A percentile compares a stretch with the other conserved stretches of the same genome.
Conservation (phyloP, 2,113 vertebrate genomes). For the Osmerus eperlanus region DNA sequence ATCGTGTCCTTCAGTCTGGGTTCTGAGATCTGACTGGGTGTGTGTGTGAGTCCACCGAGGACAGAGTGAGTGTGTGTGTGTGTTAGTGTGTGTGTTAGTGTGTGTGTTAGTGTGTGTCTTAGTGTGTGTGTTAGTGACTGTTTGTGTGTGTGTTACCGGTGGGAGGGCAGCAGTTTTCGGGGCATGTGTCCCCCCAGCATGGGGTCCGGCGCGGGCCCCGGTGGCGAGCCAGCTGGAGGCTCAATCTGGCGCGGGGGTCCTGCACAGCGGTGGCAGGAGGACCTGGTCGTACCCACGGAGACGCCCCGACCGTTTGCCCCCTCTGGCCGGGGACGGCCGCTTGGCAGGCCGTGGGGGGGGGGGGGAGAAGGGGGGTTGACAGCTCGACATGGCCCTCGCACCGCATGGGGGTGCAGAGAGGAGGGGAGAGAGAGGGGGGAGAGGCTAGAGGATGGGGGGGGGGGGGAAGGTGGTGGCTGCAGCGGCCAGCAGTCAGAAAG, state of each 20-base stretch:
- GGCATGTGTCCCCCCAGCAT: conserved; percentile 76
- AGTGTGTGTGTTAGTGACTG: conserved; percentile 1
- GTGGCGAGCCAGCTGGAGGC: conserved; percentile 75
- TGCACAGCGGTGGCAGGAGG: conserved; percentile 54
- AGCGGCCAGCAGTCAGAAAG: neutral
- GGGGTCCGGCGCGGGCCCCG: conserved; percentile 60
- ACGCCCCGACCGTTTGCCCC: conserved; percentile 62
- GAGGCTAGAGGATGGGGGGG: conserved; percentile 20
- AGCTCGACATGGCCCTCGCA: conserved; percentile 61
- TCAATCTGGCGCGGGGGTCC: conserved; percentile 74
- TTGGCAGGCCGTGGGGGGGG: conserved; percentile 56
- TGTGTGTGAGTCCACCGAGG: neutral
- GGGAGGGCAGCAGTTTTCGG: conserved; percentile 38
- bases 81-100: neutral
- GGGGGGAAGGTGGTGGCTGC: conserved; percentile 17
- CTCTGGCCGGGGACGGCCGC: conserved; percentile 58
- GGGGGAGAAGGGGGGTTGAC: conserved; percentile 64
- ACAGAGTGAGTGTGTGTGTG: neutral
- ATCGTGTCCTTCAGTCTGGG: neutral
- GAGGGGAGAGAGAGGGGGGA: neutral
- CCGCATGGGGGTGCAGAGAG: conserved; percentile 46
- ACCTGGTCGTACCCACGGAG: conserved; percentile 48
- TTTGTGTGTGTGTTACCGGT: neutral
- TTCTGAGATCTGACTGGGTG: neutral
- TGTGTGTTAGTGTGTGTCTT: conserved; percentile 23